Conservation (phyloP, 1,140 invertebrate species). For the Heliconius eleuchia region DNA sequence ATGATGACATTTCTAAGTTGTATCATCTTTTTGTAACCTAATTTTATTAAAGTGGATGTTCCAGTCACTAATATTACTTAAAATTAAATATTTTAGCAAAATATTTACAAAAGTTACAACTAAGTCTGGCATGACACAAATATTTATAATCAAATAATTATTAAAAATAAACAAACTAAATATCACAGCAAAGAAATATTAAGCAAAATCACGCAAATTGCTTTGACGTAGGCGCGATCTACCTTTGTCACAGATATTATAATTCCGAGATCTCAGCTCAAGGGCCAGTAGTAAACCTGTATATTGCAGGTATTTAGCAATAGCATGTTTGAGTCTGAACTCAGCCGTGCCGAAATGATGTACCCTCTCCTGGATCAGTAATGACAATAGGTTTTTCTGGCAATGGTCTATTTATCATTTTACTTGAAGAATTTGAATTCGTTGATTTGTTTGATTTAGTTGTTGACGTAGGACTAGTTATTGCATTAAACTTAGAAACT, state of each 20-base stretch:
- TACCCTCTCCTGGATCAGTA: conserved; percentile 69
- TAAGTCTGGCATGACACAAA: conserved; percentile 60
- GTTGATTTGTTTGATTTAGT: conserved; percentile 69
- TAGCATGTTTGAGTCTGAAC: conserved; percentile 19
- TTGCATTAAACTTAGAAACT: conserved; percentile 35
- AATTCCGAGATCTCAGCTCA: conserved; percentile 40
- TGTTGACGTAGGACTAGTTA: conserved; percentile 45
- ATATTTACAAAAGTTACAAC: conserved; percentile 65
- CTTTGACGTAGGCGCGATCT: conserved; percentile 32
- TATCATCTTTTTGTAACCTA: background rate
- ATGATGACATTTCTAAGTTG: background rate
- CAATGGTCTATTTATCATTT: conserved; percentile 86
- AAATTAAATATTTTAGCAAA: conserved; percentile 48
- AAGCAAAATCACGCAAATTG: conserved; percentile 47
- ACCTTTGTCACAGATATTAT: conserved; percentile 44
- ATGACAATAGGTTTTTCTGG: conserved; percentile 84
- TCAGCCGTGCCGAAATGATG: conserved; percentile 60
- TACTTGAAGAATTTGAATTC: conserved; percentile 77
- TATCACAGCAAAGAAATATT: conserved; percentile 76
- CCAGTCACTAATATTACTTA: conserved; percentile 35
- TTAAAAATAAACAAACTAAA: conserved; percentile 66
- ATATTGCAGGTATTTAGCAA: background rate
- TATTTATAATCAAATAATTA: conserved; percentile 49
- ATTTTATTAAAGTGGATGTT: background rate
- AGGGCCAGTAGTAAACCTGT: conserved; percentile 17